Conservation (phyloP, 2,888 invertebrate genomes). For the Nephrotoma flavescens region DNA sequence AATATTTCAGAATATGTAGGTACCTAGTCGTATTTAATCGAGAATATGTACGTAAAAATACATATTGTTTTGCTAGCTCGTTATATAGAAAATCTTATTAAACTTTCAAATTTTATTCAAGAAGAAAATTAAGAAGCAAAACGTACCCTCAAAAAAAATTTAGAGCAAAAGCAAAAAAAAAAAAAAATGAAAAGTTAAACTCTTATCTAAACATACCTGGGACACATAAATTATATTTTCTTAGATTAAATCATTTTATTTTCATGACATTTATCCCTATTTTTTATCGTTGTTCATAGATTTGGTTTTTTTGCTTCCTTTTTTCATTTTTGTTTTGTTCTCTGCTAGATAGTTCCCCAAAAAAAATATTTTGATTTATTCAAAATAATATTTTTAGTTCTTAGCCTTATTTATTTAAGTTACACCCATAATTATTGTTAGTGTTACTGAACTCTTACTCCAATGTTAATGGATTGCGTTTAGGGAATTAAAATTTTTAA, state of each 20-base stretch:
- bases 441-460: too few species aligned
- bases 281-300: neutral
- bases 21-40: too few species aligned
- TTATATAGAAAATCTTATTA: too few species aligned
- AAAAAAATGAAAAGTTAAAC: neutral
- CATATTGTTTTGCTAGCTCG: too few species aligned
- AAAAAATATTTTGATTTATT: neutral
- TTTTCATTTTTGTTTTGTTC: neutral
- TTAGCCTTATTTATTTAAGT: neutral
- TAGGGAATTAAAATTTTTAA: too few species aligned
- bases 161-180: neutral
- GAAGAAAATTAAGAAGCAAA: neutral
- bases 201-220: neutral
- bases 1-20: too few species aligned
- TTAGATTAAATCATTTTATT: neutral
- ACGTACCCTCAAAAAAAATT: neutral
- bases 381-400: neutral
- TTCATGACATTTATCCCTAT: neutral
- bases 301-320: neutral
- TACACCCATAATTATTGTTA: neutral
- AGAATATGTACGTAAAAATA: too few species aligned
- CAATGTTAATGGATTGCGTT: too few species aligned
- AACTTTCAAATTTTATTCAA: neutral
- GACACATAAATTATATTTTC: neutral
- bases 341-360: neutral